Evolutionary conservation across 2,888 invertebrate genomes (phyloP), one percentile per base, ranked within the genome.

Genomic region (Leucoptera coffeella): DNA sequence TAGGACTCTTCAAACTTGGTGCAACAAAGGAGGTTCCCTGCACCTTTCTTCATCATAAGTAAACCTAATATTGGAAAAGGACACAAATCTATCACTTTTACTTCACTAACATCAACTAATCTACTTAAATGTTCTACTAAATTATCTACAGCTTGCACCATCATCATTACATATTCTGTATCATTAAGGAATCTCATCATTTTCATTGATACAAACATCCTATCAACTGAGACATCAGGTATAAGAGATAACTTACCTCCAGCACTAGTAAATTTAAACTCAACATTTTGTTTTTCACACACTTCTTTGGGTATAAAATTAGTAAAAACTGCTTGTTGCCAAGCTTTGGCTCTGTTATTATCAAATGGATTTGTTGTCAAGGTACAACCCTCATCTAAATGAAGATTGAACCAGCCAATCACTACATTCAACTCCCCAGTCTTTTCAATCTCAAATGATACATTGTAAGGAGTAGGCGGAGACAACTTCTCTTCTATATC

Each of bases 291-390:
- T 35, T 56, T 45, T 31, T 50, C 32, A 26, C 43, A 33, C 2
- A 57, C 44, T 27, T 29, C 25, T 30, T 33, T 47, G 15, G 75
- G 67, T 35, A 65, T 41, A 26, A 60, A 52, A 31, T 77, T 54
- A 50, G 75, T 79, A 45, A 82, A 84, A 20, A 88, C 61, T 5
- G 84, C 85, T 45, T 85, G 84, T 43, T 88, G 85, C 88, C 88
- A 89, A 39, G 85, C 85, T 32, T 72, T 61, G 3, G 69, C 60
- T 34, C 59, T 50, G 2, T 50, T 40, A 4, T 51, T 47, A 14
- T 58, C 52, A 29, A 47, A 57, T 2, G 83, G 82, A 33, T 78
- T 69, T 6, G 82, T 80, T 26, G 78, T 77, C 20, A 87, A 55
- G 1, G 52, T 59, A 15, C 75, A 67, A 20, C 72, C 62, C 6